A percentile compares a stretch with the other conserved stretches of the same genome.
These are phyloP conservation scores for Orussus abietinus DNA, from an alignment of 1,140 invertebrate species.

Conservation along the genomic window DNA sequence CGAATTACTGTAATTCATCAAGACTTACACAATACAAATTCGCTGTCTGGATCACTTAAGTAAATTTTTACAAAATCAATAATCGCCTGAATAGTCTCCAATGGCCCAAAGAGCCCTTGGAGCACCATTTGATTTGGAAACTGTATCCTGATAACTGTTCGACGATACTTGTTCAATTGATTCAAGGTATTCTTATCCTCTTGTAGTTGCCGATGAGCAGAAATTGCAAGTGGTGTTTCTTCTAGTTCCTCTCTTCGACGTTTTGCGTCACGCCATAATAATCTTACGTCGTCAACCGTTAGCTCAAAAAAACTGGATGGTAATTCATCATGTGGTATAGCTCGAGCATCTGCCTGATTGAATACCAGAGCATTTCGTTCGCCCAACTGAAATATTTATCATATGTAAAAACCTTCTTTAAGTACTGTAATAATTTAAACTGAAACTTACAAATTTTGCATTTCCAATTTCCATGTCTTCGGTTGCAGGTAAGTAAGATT, in stretches of 20 bases:
- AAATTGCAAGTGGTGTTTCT: conserved; percentile 65
- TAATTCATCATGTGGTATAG: conserved; percentile 59
- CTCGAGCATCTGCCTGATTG: conserved; percentile 58
- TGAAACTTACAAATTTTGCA: conserved; percentile 53
- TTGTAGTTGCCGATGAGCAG: conserved; percentile 59
- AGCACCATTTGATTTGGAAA: conserved; percentile 78
- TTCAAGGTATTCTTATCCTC: conserved; percentile 58
- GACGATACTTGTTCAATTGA: conserved; percentile 64
- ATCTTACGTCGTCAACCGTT: conserved; percentile 71
- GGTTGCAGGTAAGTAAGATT: conserved; percentile 42
- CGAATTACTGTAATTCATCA: conserved; percentile 14
- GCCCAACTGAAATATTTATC: conserved; percentile 55
- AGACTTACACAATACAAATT: conserved; percentile 74
- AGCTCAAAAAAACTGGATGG: conserved; percentile 83
- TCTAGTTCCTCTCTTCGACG: conserved; percentile 59
- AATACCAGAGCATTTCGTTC: conserved; percentile 68
- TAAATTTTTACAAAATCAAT: conserved; percentile 68
- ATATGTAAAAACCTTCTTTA: conserved; percentile 7
- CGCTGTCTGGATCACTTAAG: conserved; percentile 57
- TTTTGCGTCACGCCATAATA: conserved; percentile 67
- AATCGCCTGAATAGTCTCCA: conserved; percentile 64
- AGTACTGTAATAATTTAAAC: neutral
- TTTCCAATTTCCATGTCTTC: no score
- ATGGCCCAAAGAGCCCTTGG: conserved; percentile 72
- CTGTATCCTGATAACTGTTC: conserved; percentile 71